phyloP scores from a whole-genome alignment of 2,888 invertebrate genomes.

The Calameuta pallipes region DNA sequence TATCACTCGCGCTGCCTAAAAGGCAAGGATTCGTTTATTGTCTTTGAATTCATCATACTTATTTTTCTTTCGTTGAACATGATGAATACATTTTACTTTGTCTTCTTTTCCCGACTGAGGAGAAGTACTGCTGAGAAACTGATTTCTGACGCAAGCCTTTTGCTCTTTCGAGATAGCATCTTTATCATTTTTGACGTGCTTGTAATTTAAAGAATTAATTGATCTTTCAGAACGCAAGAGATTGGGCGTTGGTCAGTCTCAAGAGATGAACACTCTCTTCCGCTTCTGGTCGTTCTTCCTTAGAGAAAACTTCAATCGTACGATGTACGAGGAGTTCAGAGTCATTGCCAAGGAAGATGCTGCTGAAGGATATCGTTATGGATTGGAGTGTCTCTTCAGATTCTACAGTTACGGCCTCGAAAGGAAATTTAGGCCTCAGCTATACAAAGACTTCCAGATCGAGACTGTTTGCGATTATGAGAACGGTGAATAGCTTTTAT shows the following conservation, averaged over 20 bases:
- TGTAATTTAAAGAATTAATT: background rate
- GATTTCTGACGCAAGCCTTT: constrained; percentile 44
- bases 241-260: constrained; percentile 93
- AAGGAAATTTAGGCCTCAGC: constrained; percentile 92
- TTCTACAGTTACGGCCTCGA: constrained; percentile 99
- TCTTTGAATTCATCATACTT: background rate
- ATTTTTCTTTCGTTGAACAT: constrained; percentile 25
- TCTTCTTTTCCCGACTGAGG: constrained; percentile 65
- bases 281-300: constrained; percentile 99
- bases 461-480: constrained; percentile 93
- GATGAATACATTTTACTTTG: constrained; percentile 48
- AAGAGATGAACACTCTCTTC: constrained; percentile 99
- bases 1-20: constrained; percentile 94
- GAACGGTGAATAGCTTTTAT: constrained; percentile 71
- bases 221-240: constrained; percentile 85
- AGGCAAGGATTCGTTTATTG: constrained; percentile 69
- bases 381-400: constrained; percentile 89
- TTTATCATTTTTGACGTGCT: background rate
- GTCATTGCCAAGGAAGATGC: constrained; percentile 95
- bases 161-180: background rate
- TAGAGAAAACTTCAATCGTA: constrained; percentile 96
- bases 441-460: constrained; percentile 95
- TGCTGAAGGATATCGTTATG: constrained; percentile 87
- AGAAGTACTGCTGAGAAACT: constrained; percentile 46
- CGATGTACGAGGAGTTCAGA: constrained; percentile 98